phyloP scores from a whole-genome alignment of 2,888 invertebrate species.

The Pegoplata infirma region DNA sequence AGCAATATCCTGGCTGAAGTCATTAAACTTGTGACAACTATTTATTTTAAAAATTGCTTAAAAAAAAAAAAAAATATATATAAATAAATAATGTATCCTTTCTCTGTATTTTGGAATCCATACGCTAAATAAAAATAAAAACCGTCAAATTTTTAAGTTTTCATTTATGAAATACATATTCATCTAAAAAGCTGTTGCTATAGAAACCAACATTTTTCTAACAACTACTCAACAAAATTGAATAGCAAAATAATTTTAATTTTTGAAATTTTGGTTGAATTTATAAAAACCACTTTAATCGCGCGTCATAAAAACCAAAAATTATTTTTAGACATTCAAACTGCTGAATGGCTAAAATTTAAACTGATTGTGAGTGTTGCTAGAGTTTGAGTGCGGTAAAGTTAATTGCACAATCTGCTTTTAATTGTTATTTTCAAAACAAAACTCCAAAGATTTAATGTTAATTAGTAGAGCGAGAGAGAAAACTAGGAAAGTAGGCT shows the following conservation, averaged over 20 bases:
- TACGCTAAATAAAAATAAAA: too few species aligned
- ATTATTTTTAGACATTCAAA: neutral
- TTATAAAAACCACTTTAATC: neutral
- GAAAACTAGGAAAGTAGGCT: too few species aligned
- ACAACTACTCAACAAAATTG: neutral
- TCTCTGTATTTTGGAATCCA: too few species aligned
- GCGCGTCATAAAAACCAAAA: neutral
- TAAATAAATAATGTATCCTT: too few species aligned
- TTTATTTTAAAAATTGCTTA: too few species aligned
- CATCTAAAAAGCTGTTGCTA: too few species aligned
- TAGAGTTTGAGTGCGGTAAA: slow-evolving; percentile 24
- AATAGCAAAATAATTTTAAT: neutral
- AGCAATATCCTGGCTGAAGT: too few species aligned
- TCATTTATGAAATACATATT: too few species aligned
- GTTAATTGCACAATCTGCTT: slow-evolving; percentile 50
- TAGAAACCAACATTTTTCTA: too few species aligned
- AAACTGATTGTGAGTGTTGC: neutral
- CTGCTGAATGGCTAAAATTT: neutral
- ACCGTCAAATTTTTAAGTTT: too few species aligned
- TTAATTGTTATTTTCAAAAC: slow-evolving; percentile 54
- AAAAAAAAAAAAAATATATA: too few species aligned
- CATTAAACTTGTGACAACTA: too few species aligned
- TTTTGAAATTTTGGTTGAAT: neutral
- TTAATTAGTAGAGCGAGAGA: slow-evolving; percentile 26
- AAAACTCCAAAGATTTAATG: slow-evolving; percentile 34